These are phyloP conservation scores for Ahaetulla prasina DNA, from an alignment of 2,113 vertebrate species.

Conservation along the genomic window DNA sequence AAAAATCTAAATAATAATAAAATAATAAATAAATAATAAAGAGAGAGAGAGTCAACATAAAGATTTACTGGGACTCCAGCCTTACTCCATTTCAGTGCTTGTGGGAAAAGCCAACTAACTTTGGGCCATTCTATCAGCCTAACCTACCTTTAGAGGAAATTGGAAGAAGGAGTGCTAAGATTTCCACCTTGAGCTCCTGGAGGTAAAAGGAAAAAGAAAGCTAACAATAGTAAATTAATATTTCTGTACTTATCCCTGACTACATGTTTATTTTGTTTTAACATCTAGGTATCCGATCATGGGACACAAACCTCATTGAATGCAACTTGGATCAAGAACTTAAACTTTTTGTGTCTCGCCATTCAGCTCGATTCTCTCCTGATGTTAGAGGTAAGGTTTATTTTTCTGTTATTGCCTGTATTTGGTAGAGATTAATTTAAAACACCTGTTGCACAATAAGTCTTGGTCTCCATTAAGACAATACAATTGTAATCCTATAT, in stretches of 20 bases:
- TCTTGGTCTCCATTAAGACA: not conserved
- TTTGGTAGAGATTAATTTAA: not conserved
- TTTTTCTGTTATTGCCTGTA: constrained; percentile 8
- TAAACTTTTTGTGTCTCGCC: constrained; percentile 95
- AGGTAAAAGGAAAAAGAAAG: not conserved
- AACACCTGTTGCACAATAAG: not conserved
- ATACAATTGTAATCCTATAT: not conserved
- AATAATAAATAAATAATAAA: too few relatives aligned
- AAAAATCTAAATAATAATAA: too few relatives aligned
- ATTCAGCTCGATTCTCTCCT: constrained; percentile 94
- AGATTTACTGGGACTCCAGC: not conserved
- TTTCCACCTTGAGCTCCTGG: not conserved
- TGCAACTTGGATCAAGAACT: constrained; percentile 98
- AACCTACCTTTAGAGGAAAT: not conserved
- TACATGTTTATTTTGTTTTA: constrained; percentile 28
- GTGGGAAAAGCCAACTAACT: not conserved
- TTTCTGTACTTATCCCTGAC: not conserved
- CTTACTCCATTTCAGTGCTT: not conserved
- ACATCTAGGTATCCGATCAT: constrained; percentile 90
- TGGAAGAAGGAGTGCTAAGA: not conserved
- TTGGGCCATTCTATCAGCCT: not conserved
- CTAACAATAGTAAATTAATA: not conserved
- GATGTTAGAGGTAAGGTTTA: constrained; percentile 87
- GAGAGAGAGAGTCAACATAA: too few relatives aligned
- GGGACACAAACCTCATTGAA: constrained; percentile 91